Percentiles rank a stretch among this genome's conserved stretches.
These are phyloP conservation scores for Phyllostomus discolor DNA, from an alignment of 2,113 vertebrate genomes.

Conservation along the genomic window DNA sequence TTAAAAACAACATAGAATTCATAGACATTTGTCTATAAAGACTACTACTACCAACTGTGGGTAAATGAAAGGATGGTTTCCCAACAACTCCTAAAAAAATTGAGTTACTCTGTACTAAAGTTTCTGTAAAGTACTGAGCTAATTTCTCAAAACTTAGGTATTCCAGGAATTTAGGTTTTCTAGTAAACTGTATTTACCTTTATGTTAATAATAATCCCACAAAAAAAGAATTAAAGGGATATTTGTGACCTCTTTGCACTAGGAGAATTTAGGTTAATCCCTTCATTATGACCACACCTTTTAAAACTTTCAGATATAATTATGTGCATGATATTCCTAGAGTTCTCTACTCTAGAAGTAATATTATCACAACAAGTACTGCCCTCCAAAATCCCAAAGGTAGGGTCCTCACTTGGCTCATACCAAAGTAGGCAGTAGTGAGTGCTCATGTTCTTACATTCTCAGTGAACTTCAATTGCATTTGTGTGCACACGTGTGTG, in stretches of 20 bases:
- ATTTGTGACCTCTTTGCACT: neutral
- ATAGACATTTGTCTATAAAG: neutral
- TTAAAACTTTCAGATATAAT: neutral
- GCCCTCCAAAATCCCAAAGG: neutral
- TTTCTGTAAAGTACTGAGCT: neutral
- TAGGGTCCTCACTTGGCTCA: neutral
- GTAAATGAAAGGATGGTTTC: neutral
- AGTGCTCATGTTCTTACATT: neutral
- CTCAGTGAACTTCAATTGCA: neutral
- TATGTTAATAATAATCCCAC: neutral
- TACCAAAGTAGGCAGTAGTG: neutral
- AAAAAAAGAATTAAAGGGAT: neutral
- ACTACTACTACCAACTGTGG: neutral
- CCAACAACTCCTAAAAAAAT: neutral
- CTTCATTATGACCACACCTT: neutral
- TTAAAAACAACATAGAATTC: conserved; percentile 2
- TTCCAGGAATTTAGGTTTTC: neutral
- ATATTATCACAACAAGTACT: neutral
- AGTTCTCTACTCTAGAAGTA: neutral
- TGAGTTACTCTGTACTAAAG: neutral
- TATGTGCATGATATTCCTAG: neutral
- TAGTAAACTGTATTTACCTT: neutral
- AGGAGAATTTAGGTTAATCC: neutral
- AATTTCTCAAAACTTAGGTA: conserved; percentile 21
- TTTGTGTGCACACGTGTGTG: neutral